Conservation (phyloP, 1,140 invertebrate species). For the Rhagoletis zephyria region DNA sequence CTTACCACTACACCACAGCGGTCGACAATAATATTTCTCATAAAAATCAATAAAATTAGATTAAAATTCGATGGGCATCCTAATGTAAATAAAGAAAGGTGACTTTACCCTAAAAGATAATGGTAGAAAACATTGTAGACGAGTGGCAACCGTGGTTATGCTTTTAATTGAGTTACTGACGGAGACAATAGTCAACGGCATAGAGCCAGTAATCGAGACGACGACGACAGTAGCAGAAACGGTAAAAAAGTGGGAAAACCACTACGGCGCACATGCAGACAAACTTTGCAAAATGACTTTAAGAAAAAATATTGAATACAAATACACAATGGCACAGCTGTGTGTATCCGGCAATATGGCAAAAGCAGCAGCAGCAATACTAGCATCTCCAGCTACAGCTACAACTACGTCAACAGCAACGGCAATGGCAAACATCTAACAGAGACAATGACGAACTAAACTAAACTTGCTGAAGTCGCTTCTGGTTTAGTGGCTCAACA, state of each 20-base stretch:
- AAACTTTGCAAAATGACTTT: background rate
- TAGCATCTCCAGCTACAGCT: background rate
- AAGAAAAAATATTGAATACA: background rate
- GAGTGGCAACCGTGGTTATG: background rate
- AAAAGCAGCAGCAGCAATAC: background rate
- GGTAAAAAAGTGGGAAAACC: constrained; percentile 50
- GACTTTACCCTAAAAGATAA: too few species aligned
- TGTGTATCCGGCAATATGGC: background rate
- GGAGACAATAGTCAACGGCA: constrained; percentile 51
- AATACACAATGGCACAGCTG: background rate
- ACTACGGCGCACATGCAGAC: background rate
- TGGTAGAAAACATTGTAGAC: too few species aligned
- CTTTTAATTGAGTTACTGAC: background rate
- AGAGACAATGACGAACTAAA: background rate
- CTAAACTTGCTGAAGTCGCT: constrained; percentile 5
- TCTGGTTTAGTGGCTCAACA: constrained; percentile 9
- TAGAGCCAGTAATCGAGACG: background rate
- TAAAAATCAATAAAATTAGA: too few species aligned
- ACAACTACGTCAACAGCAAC: background rate
- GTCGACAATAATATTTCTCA: too few species aligned
- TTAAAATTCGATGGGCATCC: too few species aligned
- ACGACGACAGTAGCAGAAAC: constrained; percentile 10
- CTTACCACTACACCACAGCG: too few species aligned
- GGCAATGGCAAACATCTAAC: background rate
- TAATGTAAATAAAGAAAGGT: too few species aligned